Conservation (phyloP, 1,140 invertebrate genomes). For the Mya arenaria region DNA sequence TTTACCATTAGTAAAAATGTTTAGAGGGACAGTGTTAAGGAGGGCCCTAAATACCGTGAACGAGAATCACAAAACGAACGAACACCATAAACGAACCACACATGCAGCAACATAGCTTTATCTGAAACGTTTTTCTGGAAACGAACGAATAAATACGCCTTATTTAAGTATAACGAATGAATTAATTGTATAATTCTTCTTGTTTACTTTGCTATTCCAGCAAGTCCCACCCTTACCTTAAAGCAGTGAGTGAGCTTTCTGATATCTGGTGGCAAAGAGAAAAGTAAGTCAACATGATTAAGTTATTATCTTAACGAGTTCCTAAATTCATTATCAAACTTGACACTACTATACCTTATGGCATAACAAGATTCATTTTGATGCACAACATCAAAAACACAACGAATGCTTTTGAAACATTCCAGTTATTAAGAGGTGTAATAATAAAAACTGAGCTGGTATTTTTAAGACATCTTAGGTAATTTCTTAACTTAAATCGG, state of each 20-base stretch:
- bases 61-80: too few species aligned
- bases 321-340: background rate
- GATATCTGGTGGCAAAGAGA: conserved; percentile 44
- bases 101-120: too few species aligned
- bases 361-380: background rate
- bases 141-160: too few species aligned
- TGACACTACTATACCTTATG: background rate
- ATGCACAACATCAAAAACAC: background rate
- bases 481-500: too few species aligned
- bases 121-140: too few species aligned
- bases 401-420: background rate
- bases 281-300: conserved; percentile 26
- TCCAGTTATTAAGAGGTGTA: background rate
- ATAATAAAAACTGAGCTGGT: background rate
- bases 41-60: too few species aligned
- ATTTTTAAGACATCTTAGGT: background rate
- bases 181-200: too few species aligned
- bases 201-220: conserved; percentile 5
- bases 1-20: too few species aligned
- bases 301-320: background rate
- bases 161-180: too few species aligned
- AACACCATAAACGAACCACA: too few species aligned
- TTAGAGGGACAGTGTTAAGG: too few species aligned
- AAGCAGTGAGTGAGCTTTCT: conserved; percentile 41
- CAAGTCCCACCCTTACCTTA: conserved; percentile 34